Base-by-base conservation (phyloP, 2,113 vertebrate genomes). In the Scomber colias region DNA sequence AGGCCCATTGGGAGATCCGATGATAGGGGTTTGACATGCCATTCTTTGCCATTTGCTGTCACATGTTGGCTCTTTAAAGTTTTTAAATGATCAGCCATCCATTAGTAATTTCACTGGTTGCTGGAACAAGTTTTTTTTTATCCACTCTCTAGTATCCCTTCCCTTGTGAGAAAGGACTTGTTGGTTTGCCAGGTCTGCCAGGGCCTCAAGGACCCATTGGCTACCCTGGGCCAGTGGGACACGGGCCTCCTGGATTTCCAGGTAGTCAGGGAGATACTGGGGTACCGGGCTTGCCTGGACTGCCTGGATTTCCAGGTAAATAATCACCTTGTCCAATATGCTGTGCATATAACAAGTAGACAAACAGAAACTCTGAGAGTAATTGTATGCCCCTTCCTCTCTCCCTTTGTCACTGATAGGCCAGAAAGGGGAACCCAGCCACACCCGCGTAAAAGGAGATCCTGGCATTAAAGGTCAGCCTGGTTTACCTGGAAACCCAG, bases 221-320 rank as follows among this genome's bases (percentile, higher is more conserved):
- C 8, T 16, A 77, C 6, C 73, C 79, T 60, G 93, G 93, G 4
- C 30, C 40, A 66, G 62, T 11, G 3, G 88, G 74, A 35, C 94
- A 96, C 93, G 97, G 97, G 48, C 93, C 92, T 24, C 83, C 90
- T 88, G 97, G 97, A 73, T 77, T 76, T 56, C 91, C 93, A 81
- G 97, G 97, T 55, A 62, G 45, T 91, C 94, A 72, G 92, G 95
- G 91, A 93, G 94, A 51, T 89, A 81, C 46, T 24, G 93, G 93
- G 16, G 84, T 91, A n/a, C 21, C 93, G 93, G 97, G 97, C 65
- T 92, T 95, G 19, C 95, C 94, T 57, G 97, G 97, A 8, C 79
- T 77, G 24, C 94, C 96, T 72, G 97, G 97, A 89, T 62, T 84
- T 87, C 95, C 97, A 72, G 97, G 97, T 97, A 14, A 59, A 46